Evolutionary conservation across 2,888 invertebrate species (phyloP), one percentile per base, ranked within the genome.

Genomic region (Parnassius apollo): DNA sequence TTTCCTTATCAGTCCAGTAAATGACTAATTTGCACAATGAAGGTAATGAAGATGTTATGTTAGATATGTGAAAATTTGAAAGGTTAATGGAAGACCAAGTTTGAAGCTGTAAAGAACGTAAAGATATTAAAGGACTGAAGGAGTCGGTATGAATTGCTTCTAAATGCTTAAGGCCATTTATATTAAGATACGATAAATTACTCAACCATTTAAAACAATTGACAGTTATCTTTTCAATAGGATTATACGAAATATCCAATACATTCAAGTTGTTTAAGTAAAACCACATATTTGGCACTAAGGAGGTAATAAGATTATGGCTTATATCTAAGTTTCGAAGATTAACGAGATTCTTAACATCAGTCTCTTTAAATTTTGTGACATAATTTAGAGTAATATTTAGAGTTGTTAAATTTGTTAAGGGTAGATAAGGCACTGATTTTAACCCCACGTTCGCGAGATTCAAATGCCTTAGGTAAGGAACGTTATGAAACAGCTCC

Each of bases 401-500:
- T 69, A 98, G 93, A 73, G 94, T 93, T 49, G 96, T 94, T 73
- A 98, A 93, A 81, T 96, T 95, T 13, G 95, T 95, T 71, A 98
- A 90, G 69, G 96, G 95, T 69, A 96, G 91, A 71, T 95, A 93
- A 64, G 97, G 97, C 75, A 96, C 93, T 59, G 94, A 93, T 75
- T 93, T 94, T 74, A 98, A 93, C 68, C 96, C 96, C 83, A 96
- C 94, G 80, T 94, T 94, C 61, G 95, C 94, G 75, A 98, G 92
- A 78, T 94, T 95, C 71, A 98, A 92, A 78, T 95, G 93, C 80
- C 96, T 94, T 68, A 98, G 93, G 77, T 95, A 95, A 61, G 96
- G 96, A 58, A 97, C 94, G 85, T 97, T 96, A 80, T 97, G 95
- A 80, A 97, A 96, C 58, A 97, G 93, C 85, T 97, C 97, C 78